phyloP scores from a whole-genome alignment of 1,140 invertebrate genomes.

The Vanessa atalanta region DNA sequence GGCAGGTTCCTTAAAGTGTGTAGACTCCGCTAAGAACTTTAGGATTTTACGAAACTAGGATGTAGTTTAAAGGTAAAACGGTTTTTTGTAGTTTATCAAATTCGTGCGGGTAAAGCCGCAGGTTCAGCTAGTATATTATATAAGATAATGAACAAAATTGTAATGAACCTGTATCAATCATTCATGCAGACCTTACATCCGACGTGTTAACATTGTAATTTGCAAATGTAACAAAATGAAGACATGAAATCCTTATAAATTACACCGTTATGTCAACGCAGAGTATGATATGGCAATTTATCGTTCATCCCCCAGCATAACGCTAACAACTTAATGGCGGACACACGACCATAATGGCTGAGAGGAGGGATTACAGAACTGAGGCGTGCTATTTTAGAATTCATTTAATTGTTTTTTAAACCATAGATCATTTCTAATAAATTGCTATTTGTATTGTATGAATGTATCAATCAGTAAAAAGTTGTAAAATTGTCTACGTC shows the following conservation, averaged over 20 bases:
- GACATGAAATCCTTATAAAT: conserved; percentile 32
- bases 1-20: too few relatives aligned
- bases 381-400: not conserved
- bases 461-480: too few relatives aligned
- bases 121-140: not conserved
- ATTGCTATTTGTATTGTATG: too few relatives aligned
- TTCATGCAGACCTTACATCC: conserved; percentile 5
- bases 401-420: too few relatives aligned
- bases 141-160: not conserved
- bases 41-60: too few relatives aligned
- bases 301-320: conserved; percentile 38
- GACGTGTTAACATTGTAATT: conserved; percentile 25
- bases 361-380: conserved; percentile 9
- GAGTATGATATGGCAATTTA: conserved; percentile 44
- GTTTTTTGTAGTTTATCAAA: not conserved
- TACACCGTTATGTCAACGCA: conserved; percentile 25
- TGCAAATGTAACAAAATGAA: conserved; percentile 25
- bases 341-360: conserved; percentile 53
- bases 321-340: conserved; percentile 62
- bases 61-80: too few relatives aligned
- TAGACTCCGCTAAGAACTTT: too few relatives aligned
- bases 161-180: not conserved
- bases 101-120: not conserved
- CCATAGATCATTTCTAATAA: too few relatives aligned
- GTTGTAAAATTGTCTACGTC: too few relatives aligned